phyloP scores from a whole-genome alignment of 2,797 vertebrate species.

The Enteromius argenteus region DNA sequence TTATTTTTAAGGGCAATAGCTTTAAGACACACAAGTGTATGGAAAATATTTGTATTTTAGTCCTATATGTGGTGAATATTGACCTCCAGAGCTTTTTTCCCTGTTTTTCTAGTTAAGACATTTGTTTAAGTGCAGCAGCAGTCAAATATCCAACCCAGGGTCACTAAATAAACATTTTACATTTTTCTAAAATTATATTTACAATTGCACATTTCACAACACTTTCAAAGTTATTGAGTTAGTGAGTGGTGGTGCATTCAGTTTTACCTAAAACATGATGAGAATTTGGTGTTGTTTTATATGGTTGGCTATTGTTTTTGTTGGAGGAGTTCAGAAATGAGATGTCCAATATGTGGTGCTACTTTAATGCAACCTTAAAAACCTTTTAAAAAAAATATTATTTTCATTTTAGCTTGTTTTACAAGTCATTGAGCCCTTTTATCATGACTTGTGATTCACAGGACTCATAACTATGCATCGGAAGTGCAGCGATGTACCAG shows the following conservation, averaged over 20 bases:
- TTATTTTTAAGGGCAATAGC: not conserved
- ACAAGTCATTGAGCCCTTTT: not conserved
- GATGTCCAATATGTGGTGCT: not conserved
- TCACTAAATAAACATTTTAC: not conserved
- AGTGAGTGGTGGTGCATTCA: not conserved
- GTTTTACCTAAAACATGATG: not conserved
- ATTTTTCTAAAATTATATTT: not conserved
- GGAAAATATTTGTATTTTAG: not conserved
- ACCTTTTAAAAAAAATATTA: not conserved
- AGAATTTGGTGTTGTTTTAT: not conserved
- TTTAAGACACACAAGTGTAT: not conserved
- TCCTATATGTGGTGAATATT: not conserved
- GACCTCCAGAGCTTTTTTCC: not conserved
- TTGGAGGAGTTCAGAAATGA: not conserved
- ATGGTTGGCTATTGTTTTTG: not conserved
- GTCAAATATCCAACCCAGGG: not conserved
- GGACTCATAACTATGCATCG: not conserved
- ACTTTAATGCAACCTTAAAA: not conserved
- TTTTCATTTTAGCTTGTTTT: not conserved
- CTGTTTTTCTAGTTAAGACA: not conserved
- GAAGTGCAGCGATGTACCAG: not conserved
- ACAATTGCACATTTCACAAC: not conserved
- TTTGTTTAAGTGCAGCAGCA: slow-evolving; percentile 9
- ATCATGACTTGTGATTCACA: not conserved
- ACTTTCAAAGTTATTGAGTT: not conserved